Percentiles rank a stretch among this genome's conserved stretches.
These are phyloP conservation scores for Oscheius sp. DNA, from an alignment of 2,888 invertebrate species.

Conservation along the genomic window DNA sequence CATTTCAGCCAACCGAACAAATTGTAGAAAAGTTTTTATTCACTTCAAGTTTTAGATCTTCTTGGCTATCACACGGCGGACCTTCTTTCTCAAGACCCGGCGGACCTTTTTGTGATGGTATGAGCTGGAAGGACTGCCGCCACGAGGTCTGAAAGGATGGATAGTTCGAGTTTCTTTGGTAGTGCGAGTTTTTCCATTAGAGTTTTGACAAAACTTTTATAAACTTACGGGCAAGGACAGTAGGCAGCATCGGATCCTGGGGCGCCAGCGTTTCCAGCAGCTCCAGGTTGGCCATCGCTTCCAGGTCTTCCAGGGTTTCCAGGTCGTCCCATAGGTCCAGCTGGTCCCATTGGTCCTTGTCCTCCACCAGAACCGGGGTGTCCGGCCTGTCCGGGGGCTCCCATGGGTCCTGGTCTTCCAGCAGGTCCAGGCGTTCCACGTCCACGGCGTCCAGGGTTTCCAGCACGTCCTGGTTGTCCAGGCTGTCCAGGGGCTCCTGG, in stretches of 20 bases:
- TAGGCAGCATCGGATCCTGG: slow-evolving; percentile 18
- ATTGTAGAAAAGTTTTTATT: too few relatives aligned
- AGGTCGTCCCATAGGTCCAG: background rate
- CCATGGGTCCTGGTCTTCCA: background rate
- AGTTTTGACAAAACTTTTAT: too few relatives aligned
- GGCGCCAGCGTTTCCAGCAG: background rate
- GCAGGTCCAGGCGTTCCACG: slow-evolving; percentile 6
- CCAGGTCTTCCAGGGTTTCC: slow-evolving; percentile 11
- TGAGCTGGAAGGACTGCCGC: background rate
- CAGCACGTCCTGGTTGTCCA: slow-evolving; percentile 5
- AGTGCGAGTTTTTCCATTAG: too few relatives aligned
- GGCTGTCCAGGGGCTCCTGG: slow-evolving; percentile 7
- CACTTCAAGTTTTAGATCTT: too few relatives aligned
- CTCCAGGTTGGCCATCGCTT: slow-evolving; percentile 4
- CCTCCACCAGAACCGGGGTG: background rate
- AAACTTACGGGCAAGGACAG: background rate
- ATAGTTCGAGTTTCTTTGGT: too few relatives aligned
- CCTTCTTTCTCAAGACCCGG: slow-evolving; percentile 11
- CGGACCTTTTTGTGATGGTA: slow-evolving; percentile 12
- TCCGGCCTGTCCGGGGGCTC: background rate
- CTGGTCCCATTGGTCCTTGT: background rate
- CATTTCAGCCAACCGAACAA: too few relatives aligned
- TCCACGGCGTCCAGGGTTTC: background rate
- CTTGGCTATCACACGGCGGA: slow-evolving; percentile 17
- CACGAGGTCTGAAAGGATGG: too few relatives aligned